Percentiles rank a stretch among this genome's conserved stretches.
Evolutionary conservation across 2,113 vertebrate genomes (phyloP).

Genomic region (Miniopterus natalensis): DNA sequence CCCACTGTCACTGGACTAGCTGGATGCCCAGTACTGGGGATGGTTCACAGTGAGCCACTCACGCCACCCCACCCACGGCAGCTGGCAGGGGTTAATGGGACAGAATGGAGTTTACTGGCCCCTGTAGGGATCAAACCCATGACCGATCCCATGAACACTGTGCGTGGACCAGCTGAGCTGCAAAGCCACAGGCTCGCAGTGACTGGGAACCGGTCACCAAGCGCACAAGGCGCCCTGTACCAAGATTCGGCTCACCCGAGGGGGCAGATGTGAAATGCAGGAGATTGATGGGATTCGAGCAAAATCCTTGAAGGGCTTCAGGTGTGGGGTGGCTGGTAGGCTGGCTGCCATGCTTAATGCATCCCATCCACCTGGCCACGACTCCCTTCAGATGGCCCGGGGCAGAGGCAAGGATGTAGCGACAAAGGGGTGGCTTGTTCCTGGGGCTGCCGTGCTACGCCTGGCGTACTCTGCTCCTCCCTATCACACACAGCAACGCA

Average conservation of each 20-base stretch:
- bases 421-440: background rate
- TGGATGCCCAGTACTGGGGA: background rate
- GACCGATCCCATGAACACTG: slow-evolving; percentile 45
- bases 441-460: background rate
- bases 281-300: slow-evolving; percentile 67
- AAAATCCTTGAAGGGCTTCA: slow-evolving; percentile 46
- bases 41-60: background rate
- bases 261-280: slow-evolving; percentile 75
- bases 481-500: slow-evolving; percentile 66
- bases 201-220: slow-evolving; percentile 75
- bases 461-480: background rate
- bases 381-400: slow-evolving; percentile 79
- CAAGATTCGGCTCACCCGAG: slow-evolving; percentile 67
- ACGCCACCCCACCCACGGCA: background rate
- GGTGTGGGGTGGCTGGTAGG: slow-evolving; percentile 63
- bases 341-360: slow-evolving; percentile 72
- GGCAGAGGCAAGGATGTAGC: slow-evolving; percentile 74
- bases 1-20: background rate
- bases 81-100: slow-evolving; percentile 59
- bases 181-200: slow-evolving; percentile 19
- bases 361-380: slow-evolving; percentile 70
- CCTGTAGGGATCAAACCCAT: slow-evolving; percentile 67
- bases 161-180: slow-evolving; percentile 64
- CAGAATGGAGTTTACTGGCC: slow-evolving; percentile 60
- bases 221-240: slow-evolving; percentile 38